A percentile compares a stretch with the other conserved stretches of the same genome.
These are phyloP conservation scores for Argyrosomus japonicus DNA, from an alignment of 2,113 vertebrate species.

Conservation along the genomic window DNA sequence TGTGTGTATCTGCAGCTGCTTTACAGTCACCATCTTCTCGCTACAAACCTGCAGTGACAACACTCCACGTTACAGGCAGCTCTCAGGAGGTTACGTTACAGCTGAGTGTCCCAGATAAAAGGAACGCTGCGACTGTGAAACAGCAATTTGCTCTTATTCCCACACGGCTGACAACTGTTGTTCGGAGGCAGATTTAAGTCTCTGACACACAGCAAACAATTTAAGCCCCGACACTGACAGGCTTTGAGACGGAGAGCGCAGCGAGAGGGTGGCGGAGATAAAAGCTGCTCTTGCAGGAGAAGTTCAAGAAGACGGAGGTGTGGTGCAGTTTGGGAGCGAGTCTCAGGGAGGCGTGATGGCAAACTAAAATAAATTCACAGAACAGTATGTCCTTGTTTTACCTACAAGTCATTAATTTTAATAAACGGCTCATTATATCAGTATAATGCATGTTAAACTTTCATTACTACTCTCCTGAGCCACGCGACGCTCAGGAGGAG, in stretches of 20 bases:
- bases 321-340: neutral
- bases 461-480: neutral
- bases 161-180: conserved; percentile 42
- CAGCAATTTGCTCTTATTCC: conserved; percentile 58
- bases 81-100: conserved; percentile 41
- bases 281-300: conserved; percentile 13
- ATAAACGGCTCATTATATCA: neutral
- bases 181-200: conserved; percentile 30
- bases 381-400: neutral
- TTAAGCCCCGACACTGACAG: conserved; percentile 21
- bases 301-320: conserved; percentile 15
- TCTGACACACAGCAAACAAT: conserved; percentile 45
- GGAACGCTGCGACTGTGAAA: conserved; percentile 25
- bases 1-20: conserved; percentile 37
- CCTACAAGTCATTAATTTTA: neutral
- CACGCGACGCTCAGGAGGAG: neutral
- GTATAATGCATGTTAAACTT: neutral
- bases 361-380: neutral
- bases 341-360: neutral
- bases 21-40: conserved; percentile 16
- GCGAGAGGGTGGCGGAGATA: conserved; percentile 5
- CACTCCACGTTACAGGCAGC: conserved; percentile 13
- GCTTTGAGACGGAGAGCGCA: conserved; percentile 1
- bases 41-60: conserved; percentile 40
- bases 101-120: conserved; percentile 51